Percentiles rank a stretch among this genome's conserved stretches.
Evolutionary conservation across 2,113 vertebrate genomes (phyloP).

Genomic region (Tamias sibiricus): DNA sequence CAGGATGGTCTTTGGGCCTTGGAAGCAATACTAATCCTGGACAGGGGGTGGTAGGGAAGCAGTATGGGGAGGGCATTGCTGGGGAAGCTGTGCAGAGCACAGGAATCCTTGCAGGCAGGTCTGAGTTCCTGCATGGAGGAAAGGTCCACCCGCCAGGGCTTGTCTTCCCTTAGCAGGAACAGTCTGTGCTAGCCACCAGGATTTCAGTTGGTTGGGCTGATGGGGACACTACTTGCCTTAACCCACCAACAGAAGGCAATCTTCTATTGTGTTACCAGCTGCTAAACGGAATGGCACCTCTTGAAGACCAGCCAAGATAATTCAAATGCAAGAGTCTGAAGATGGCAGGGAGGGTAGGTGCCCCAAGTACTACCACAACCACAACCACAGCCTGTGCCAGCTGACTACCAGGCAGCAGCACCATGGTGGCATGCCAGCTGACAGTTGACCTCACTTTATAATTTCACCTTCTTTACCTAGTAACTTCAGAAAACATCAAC

Average conservation of each 20-base stretch:
- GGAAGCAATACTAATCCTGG: not conserved
- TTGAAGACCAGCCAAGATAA: not conserved
- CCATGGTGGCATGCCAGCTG: no score
- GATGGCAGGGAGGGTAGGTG: not conserved
- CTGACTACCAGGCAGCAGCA: not conserved
- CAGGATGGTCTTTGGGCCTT: not conserved
- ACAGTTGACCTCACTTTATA: fast-evolving
- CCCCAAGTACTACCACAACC: not conserved
- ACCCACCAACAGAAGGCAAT: not conserved
- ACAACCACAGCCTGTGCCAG: not conserved
- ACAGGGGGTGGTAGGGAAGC: not conserved
- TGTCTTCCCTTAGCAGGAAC: not conserved
- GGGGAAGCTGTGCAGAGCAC: not conserved
- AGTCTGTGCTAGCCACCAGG: not conserved
- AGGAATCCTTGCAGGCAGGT: not conserved
- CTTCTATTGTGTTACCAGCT: not conserved
- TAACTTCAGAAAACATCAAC: not conserved
- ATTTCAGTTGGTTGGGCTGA: not conserved
- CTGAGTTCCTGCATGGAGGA: not conserved
- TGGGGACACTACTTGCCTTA: not conserved
- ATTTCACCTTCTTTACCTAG: not conserved
- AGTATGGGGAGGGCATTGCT: not conserved
- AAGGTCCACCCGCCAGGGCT: not conserved
- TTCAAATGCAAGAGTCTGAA: no score
- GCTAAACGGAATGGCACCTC: not conserved